phyloP scores from a whole-genome alignment of 1,140 invertebrate genomes.

The Papilio helenus region DNA sequence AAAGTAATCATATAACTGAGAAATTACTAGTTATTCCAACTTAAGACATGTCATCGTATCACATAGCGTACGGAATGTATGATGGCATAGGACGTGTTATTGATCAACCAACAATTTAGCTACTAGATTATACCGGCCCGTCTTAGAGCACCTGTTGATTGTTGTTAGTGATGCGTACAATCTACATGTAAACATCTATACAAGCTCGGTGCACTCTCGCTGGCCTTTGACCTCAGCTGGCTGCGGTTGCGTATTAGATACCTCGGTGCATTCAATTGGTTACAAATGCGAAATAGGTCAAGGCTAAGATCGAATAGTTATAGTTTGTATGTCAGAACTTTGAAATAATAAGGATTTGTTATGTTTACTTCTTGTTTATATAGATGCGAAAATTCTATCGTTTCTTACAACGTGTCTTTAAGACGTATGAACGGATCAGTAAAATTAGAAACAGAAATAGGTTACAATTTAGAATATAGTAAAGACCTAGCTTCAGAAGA shows the following conservation, averaged over 20 bases:
- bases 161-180: conserved; percentile 10
- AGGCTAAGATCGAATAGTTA: not conserved
- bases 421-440: too few species aligned
- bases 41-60: too few species aligned
- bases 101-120: not conserved
- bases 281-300: not conserved
- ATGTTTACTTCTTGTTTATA: too few species aligned
- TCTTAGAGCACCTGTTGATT: conserved; percentile 31
- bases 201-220: conserved; percentile 32
- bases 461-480: too few species aligned
- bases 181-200: not conserved
- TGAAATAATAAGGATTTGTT: too few species aligned
- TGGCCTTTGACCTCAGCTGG: conserved; percentile 36
- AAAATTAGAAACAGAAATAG: too few species aligned
- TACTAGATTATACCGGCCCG: not conserved
- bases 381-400: too few species aligned
- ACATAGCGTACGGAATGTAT: too few species aligned
- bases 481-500: too few species aligned
- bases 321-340: not conserved
- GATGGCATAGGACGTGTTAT: not conserved
- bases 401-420: too few species aligned
- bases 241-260: conserved; percentile 25
- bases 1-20: too few species aligned
- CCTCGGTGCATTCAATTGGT: not conserved
- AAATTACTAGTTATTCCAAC: too few species aligned